Conservation (phyloP, 2,888 invertebrate genomes). For the Chalcosyrphus nemorum region DNA sequence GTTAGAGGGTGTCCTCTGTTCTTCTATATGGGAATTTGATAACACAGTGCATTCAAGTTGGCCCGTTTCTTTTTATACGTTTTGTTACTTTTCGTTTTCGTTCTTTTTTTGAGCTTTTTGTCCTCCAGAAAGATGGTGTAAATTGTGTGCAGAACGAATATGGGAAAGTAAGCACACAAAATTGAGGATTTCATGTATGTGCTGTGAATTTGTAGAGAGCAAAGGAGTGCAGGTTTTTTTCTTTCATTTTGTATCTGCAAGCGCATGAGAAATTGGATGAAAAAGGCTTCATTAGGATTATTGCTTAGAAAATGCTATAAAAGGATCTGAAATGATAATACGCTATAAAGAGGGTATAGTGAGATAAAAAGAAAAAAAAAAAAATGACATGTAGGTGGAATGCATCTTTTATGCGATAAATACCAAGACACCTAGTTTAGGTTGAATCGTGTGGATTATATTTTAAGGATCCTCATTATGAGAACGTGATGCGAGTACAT, state of each 20-base stretch:
- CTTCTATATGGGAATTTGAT: conserved; percentile 35
- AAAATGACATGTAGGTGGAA: neutral
- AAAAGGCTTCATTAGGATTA: conserved; percentile 61
- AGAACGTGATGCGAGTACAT: conserved; percentile 18
- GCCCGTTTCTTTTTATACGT: conserved; percentile 18
- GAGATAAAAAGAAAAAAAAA: too few species aligned
- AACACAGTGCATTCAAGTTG: conserved; percentile 55
- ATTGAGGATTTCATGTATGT: conserved; percentile 53
- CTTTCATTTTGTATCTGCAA: conserved; percentile 8
- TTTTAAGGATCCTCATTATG: conserved; percentile 42
- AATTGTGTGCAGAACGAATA: conserved; percentile 52
- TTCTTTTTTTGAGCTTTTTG: conserved; percentile 2
- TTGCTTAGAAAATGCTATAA: conserved; percentile 45
- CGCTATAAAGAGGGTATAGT: conserved; percentile 68
- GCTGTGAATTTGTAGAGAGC: conserved; percentile 33
- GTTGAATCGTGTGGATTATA: conserved; percentile 39
- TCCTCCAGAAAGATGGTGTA: conserved; percentile 49
- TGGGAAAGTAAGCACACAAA: conserved; percentile 51
- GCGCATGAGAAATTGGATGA: conserved; percentile 50
- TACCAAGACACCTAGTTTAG: conserved; percentile 22
- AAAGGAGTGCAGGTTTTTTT: neutral
- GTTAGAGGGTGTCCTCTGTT: too few species aligned
- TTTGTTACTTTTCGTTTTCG: neutral
- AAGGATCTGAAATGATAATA: conserved; percentile 41
- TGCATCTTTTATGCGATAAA: conserved; percentile 26